Evolutionary conservation across 2,113 vertebrate genomes (phyloP), one percentile per base, ranked within the genome.

Genomic region (Corythoichthys haematopterus): DNA sequence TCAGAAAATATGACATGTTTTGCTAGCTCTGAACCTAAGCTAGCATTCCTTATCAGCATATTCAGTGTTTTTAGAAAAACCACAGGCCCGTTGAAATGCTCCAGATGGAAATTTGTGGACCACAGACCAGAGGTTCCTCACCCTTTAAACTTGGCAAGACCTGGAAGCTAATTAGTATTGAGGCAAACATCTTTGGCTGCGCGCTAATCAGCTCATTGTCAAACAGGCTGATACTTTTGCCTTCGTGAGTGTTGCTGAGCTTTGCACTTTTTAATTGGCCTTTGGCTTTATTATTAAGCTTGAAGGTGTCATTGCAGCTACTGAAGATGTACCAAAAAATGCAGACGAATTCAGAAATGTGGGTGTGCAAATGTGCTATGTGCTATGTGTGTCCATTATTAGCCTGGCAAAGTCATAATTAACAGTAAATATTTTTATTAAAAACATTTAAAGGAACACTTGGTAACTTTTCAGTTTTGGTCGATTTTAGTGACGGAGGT

Each of bases 141-240:
- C n/a, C 20, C 6, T 60, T 15, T 58, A 16, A 68, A 66, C 28
- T 62, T 67, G 50, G 2, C 12, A 70, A 82, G 78, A 63, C 38
- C 47, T 45, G 61, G 37, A 66, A 68, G 72, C 71, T 76, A 76
- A 82, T 88, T 82, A 81, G 75, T 70, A 76, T 78, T 74, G 55
- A 61, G 77, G 40, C 64, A 70, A 78, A 73, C 35, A 65, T 14
- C 72, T 85, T 87, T 84, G 69, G 75, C 72, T 71, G 64, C 67
- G 57, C 63, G 16, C 65, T 84, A 84, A 84, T 87, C 59, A 84
- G 79, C 63, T 85, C 69, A 90, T 74, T 76, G 63, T 70, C 50
- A 66, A 69, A 79, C 60, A 57, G 66, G 63, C 68, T 66, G 59
- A 85, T 55, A 63, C 62, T 36, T 55, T 37, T 50, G 68, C 58